Evolutionary conservation across 2,888 invertebrate species (phyloP), one percentile per base, ranked within the genome.

Genomic region (Lasioglossum pauxillum): DNA sequence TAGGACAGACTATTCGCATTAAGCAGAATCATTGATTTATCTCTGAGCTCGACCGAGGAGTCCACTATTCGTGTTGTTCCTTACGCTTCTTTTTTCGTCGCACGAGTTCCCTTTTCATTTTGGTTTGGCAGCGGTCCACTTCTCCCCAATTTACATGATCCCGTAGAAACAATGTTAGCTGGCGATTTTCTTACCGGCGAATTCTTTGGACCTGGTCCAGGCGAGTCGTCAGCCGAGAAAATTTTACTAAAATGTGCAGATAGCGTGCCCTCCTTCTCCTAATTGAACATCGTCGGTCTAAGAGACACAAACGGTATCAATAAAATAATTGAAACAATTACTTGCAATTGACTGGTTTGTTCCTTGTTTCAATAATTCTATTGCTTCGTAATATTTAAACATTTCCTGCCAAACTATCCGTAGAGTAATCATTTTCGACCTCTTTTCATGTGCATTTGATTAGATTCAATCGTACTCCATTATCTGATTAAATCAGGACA

Each of bases 61-160:
- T 78, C 44, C 77, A 35, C 57, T 27, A 60, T 75, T 81, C 53
- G 49, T 67, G 38, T 38, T 35, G 35, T 31, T n/a, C 49, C 64
- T 64, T 35, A 23, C 41, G 71, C 41, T 80, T 60, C 75, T 83
- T 83, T 76, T 64, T 75, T 75, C 75, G 49, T 44, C 77, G 89
- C 83, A 88, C 83, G 73, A 83, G 64, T 90, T 84, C 71, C 77
- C 82, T 84, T 88, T 89, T 89, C 89, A 84, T 80, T 89, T 87
- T 80, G 79, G 64, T 78, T 87, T 90, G 89, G 89, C 89, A 86
- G 67, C 16, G 35, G 71, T 85, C 88, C 89, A 85, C 81, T 49
- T 80, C 49, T 38, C 41, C 53, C 53, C 86, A 83, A 89, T 89
- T 89, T 89, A 85, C 89, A 90, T 90, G 89, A 90, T 89, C 84